Conservation (phyloP, 2,888 invertebrate species). For the Leistus spinibarbis region DNA sequence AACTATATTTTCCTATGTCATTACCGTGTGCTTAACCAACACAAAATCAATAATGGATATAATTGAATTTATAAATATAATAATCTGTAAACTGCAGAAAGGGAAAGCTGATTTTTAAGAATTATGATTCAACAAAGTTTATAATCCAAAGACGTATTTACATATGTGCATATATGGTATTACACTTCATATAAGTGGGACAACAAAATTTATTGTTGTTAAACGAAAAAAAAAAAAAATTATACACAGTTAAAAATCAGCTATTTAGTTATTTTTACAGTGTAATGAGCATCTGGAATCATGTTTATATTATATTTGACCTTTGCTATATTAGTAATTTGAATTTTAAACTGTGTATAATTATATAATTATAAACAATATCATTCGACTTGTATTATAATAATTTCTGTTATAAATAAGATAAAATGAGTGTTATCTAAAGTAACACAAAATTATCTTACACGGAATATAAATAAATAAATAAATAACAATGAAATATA, state of each 20-base stretch:
- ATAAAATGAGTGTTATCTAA: too few relatives aligned
- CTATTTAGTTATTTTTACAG: too few relatives aligned
- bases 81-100: too few relatives aligned
- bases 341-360: not conserved
- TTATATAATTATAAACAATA: not conserved
- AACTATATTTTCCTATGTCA: not conserved
- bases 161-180: not conserved
- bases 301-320: not conserved
- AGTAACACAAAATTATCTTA: too few relatives aligned
- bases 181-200: not conserved
- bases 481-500: not conserved
- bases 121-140: not conserved
- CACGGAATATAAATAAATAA: slow-evolving; percentile 1
- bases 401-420: too few relatives aligned
- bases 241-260: too few relatives aligned
- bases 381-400: too few relatives aligned
- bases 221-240: too few relatives aligned
- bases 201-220: too few relatives aligned
- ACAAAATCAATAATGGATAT: not conserved
- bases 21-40: not conserved
- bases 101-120: not conserved
- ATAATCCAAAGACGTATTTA: not conserved
- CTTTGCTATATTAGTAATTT: slow-evolving; percentile 4
- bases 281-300: not conserved
- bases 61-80: too few relatives aligned